phyloP scores from a whole-genome alignment of 2,888 invertebrate species.

The Drosophila nigricruria region DNA sequence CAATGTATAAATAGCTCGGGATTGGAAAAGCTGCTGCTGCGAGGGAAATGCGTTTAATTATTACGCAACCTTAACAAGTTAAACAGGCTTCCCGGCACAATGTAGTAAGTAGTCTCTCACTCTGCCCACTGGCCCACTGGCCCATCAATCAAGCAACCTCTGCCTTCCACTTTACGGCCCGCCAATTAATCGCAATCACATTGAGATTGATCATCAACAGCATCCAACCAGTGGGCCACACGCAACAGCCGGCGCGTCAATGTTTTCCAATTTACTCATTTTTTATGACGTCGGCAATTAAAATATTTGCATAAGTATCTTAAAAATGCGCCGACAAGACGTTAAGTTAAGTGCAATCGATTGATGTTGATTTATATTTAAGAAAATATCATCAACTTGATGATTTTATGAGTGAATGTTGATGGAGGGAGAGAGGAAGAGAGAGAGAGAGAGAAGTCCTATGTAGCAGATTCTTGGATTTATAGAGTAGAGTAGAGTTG shows the following conservation, averaged over 20 bases:
- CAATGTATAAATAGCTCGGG: conserved; percentile 52
- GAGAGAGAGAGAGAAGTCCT: too few relatives aligned
- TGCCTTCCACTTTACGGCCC: conserved; percentile 5
- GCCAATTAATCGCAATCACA: conserved; percentile 65
- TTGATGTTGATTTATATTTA: conserved; percentile 2
- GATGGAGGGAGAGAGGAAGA: too few relatives aligned
- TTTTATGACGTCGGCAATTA: conserved; percentile 52
- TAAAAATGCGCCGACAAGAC: conserved; percentile 34
- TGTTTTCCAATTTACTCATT: conserved; percentile 25
- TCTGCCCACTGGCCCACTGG: too few relatives aligned
- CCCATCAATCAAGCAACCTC: conserved; percentile 39
- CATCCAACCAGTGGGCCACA: conserved; percentile 1
- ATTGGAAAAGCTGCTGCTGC: conserved; percentile 11
- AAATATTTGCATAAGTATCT: conserved; percentile 45
- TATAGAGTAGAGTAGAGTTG: too few relatives aligned
- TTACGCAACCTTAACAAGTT: conserved; percentile 21
- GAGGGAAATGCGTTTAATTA: conserved; percentile 41
- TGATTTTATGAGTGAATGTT: background rate
- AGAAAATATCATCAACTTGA: conserved; percentile 1
- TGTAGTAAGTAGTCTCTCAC: too few relatives aligned
- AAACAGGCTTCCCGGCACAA: background rate
- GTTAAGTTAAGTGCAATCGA: conserved; percentile 14
- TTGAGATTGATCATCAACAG: conserved; percentile 64
- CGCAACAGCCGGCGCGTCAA: conserved; percentile 10
- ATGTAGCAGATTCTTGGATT: too few relatives aligned